Evolutionary conservation across 2,797 vertebrate genomes (phyloP), one percentile per base, ranked within the genome.

Genomic region (Anabacerthia variegaticeps): DNA sequence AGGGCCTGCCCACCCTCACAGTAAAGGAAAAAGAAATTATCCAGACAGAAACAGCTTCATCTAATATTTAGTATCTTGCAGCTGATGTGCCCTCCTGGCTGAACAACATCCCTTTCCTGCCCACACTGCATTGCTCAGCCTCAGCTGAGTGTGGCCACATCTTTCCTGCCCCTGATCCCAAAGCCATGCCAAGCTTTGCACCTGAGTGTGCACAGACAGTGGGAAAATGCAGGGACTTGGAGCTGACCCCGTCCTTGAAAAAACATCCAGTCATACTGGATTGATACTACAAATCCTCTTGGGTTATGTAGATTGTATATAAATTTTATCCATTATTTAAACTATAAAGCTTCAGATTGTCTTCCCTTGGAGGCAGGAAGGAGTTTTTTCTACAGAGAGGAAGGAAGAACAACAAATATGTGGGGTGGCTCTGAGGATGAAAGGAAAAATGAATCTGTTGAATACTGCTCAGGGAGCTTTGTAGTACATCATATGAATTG

Each of bases 381-480:
- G 4, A 0, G 0, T 30, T 76, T 67, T 86, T 74, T 6, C 56
- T 41, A 61, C 0, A 1, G 27, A 24, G 0, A 51, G 43, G 32
- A 74, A 65, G 21, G 7, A 73, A 85, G 32, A 84, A 78, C 22
- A 84, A 67, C 26, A 80, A 72, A 51, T 55, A 49, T 9, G 28
- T 48, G 28, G 39, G 34, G 30, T 56, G 37, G 44, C 65, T 80
- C 3, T 11, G 26, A 85, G 56, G 39, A 80, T 54, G 67, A 82
- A 93, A 90, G 55, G 26, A 49, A 74, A 91, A 90, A 85, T 54
- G 44, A 79, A 66, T 76, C 78, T 55, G 43, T 62, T 95, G 91
- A 89, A 73, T 56, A 46, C 10, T 82, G 88, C 77, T 89, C 63
- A 79, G 93, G 80, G 86, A 91, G 67, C 68, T 61, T 77, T 81